phyloP scores from a whole-genome alignment of 2,113 vertebrate species.

The Urocitellus parryii region DNA sequence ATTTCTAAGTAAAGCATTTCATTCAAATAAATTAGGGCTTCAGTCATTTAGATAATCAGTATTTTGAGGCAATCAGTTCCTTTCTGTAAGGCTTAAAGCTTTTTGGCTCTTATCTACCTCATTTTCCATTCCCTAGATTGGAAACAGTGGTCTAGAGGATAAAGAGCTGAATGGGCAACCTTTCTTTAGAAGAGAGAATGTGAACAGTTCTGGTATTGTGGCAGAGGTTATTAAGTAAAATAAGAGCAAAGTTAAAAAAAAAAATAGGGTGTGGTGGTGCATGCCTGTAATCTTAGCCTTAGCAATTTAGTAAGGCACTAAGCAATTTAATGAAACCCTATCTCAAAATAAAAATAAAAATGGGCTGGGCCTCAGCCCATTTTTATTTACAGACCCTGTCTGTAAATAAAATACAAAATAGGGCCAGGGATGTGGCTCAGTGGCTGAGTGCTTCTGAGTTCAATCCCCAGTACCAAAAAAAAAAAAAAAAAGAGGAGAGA shows the following conservation, averaged over 20 bases:
- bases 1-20: not conserved
- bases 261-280: too few species aligned
- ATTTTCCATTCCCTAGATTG: not conserved
- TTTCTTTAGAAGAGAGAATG: not conserved
- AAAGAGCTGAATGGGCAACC: not conserved
- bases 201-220: not conserved
- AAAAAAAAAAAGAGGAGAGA: too few species aligned
- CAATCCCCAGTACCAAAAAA: too few species aligned
- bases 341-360: too few species aligned
- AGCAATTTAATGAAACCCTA: too few species aligned
- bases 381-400: too few species aligned
- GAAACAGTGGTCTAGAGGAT: not conserved
- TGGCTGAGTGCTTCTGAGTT: too few species aligned
- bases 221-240: not conserved
- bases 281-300: too few species aligned
- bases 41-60: not conserved
- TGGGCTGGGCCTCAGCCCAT: too few species aligned
- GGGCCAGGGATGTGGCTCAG: too few species aligned
- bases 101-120: not conserved
- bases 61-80: not conserved
- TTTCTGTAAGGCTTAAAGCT: constrained; percentile 7
- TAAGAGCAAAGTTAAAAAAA: not conserved
- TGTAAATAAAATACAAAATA: too few species aligned
- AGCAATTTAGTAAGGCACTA: too few species aligned
- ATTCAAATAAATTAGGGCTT: not conserved